These are phyloP conservation scores for Acronicta leporina DNA, from an alignment of 2,888 invertebrate species.

Conservation along the genomic window DNA sequence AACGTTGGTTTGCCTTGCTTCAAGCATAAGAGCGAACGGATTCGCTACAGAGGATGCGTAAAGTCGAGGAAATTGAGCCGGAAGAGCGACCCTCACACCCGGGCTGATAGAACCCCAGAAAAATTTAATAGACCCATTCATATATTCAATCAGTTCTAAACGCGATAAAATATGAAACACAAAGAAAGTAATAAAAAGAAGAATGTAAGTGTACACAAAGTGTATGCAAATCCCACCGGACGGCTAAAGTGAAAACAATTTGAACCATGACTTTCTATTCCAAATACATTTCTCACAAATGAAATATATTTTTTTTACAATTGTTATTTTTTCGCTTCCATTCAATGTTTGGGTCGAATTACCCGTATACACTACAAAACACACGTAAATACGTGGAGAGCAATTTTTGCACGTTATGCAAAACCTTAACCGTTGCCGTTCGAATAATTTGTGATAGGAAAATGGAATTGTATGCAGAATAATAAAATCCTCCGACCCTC, in stretches of 20 bases:
- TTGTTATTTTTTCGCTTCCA: conserved; percentile 26
- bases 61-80: conserved; percentile 62
- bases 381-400: conserved; percentile 75
- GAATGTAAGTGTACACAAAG: conserved; percentile 2
- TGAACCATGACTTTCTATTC: conserved; percentile 28
- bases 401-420: conserved; percentile 83
- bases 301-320: conserved; percentile 29
- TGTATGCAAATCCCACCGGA: conserved; percentile 19
- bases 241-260: conserved; percentile 31
- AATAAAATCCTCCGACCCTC: conserved; percentile 85
- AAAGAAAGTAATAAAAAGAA: neutral
- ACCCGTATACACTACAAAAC: conserved; percentile 50
- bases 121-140: conserved; percentile 46
- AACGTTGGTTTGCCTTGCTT: conserved; percentile 49
- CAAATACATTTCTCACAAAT: conserved; percentile 25
- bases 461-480: conserved; percentile 87
- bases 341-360: conserved; percentile 33
- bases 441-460: conserved; percentile 86
- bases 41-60: conserved; percentile 48
- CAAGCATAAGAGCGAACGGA: conserved; percentile 40
- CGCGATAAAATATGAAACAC: neutral
- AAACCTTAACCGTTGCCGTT: conserved; percentile 80
- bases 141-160: conserved; percentile 38
- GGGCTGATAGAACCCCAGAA: conserved; percentile 28
- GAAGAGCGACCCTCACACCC: conserved; percentile 48